Conservation (phyloP, 2,797 vertebrate species). For the Streptopelia turtur region DNA sequence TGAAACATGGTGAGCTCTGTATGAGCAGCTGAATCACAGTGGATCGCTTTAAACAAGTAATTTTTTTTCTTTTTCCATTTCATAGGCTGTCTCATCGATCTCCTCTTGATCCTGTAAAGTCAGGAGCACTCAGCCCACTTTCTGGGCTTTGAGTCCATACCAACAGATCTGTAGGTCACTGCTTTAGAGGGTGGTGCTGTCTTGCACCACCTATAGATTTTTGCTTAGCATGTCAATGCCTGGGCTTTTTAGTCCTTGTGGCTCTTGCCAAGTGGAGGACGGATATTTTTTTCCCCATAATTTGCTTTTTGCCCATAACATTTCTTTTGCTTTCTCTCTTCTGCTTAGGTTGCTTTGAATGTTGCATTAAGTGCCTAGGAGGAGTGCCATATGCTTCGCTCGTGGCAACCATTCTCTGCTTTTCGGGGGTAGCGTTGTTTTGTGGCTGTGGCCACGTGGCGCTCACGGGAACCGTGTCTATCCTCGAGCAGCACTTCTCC, state of each 20-base stretch:
- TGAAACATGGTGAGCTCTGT: neutral
- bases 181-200: constrained; percentile 45
- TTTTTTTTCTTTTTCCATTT: constrained; percentile 52
- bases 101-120: constrained; percentile 36
- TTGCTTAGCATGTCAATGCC: constrained; percentile 27
- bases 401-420: constrained; percentile 97
- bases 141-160: constrained; percentile 15
- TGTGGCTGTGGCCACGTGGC: constrained; percentile 98
- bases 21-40: neutral
- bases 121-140: neutral
- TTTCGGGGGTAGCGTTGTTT: constrained; percentile 96
- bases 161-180: constrained; percentile 38
- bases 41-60: constrained; percentile 19
- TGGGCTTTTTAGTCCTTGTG: neutral
- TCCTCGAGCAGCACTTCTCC: constrained; percentile 94
- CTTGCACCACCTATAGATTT: constrained; percentile 56
- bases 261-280: constrained; percentile 14
- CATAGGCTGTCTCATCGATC: constrained; percentile 33
- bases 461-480: constrained; percentile 89
- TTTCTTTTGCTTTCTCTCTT: constrained; percentile 64
- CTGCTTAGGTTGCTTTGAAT: constrained; percentile 95
- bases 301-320: neutral
- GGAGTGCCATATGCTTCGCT: constrained; percentile 98
- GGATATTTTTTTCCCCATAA: neutral
- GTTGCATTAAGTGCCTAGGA: constrained; percentile 99